These are phyloP conservation scores for Amphimedon queenslandica DNA, from an alignment of 37 sponge, comb jelly and placozoan genomes.

Conservation along the genomic window DNA sequence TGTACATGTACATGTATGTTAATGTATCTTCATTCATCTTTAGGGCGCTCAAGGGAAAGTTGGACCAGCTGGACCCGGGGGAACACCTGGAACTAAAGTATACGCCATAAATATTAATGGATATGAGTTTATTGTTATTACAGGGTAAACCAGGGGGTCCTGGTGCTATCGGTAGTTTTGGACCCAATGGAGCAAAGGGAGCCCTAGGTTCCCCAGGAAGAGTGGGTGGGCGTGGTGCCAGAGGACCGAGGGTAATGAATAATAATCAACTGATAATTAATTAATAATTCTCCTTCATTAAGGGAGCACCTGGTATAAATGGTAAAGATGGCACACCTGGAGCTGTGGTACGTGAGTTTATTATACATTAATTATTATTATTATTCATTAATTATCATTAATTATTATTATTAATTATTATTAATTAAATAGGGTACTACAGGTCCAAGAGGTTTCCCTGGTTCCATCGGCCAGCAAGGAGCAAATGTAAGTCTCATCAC, in stretches of 20 bases:
- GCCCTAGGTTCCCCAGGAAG: conserved; percentile 24
- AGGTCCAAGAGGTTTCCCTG: conserved; percentile 32
- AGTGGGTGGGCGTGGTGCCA: conserved; percentile 28
- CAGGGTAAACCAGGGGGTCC: conserved; percentile 42
- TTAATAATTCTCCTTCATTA: background rate
- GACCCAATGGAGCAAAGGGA: conserved; percentile 42
- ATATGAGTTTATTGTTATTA: background rate
- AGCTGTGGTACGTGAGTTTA: background rate
- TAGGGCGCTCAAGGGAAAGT: conserved; percentile 44
- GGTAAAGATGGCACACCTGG: conserved; percentile 42
- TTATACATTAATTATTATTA: background rate
- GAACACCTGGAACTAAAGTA: conserved; percentile 45
- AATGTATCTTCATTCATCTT: background rate
- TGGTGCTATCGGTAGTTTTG: conserved; percentile 19
- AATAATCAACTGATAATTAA: background rate
- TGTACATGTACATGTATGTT: background rate
- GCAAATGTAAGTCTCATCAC: conserved; percentile 25
- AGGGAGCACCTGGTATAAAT: conserved; percentile 41
- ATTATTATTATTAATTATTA: too few relatives aligned
- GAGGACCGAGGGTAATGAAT: conserved; percentile 33
- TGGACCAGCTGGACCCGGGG: conserved; percentile 50
- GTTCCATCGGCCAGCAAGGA: conserved; percentile 40
- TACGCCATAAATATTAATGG: background rate
- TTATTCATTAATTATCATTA: background rate
- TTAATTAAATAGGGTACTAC: conserved; percentile 43